Evolutionary conservation across 2,797 vertebrate genomes (phyloP).

Genomic region (Trachops cirrhosus): DNA sequence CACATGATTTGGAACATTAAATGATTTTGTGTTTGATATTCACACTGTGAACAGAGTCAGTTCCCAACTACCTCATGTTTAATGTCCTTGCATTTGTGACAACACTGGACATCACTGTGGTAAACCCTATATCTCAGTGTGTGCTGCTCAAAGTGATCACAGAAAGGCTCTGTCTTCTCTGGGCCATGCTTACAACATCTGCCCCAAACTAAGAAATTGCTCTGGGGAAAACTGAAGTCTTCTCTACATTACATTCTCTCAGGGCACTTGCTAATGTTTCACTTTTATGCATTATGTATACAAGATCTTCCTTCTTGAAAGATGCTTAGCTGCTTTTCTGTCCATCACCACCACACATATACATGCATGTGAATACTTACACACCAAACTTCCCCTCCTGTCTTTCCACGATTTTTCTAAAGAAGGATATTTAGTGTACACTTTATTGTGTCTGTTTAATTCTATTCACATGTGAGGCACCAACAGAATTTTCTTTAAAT

Average conservation of each 20-base stretch:
- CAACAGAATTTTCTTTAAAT: background rate
- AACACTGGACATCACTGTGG: background rate
- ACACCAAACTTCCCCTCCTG: background rate
- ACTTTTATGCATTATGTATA: too few relatives aligned
- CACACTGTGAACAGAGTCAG: background rate
- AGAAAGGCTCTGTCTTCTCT: background rate
- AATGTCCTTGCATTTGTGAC: background rate
- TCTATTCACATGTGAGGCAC: background rate
- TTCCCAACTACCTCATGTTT: background rate
- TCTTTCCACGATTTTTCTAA: background rate
- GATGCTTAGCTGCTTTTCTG: background rate
- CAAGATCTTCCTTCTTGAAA: background rate
- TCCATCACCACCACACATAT: background rate
- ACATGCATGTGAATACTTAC: too few relatives aligned
- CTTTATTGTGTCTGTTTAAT: background rate
- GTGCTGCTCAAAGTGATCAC: background rate
- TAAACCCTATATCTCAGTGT: background rate
- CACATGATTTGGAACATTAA: too few relatives aligned
- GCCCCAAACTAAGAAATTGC: background rate
- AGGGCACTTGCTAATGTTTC: too few relatives aligned
- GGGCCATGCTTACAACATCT: background rate
- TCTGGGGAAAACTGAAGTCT: too few relatives aligned
- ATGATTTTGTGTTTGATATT: too few relatives aligned
- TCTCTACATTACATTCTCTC: too few relatives aligned
- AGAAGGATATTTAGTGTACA: background rate